These are phyloP conservation scores for Hydroisotoma schaefferi DNA, from an alignment of 2,888 invertebrate species.

Conservation along the genomic window DNA sequence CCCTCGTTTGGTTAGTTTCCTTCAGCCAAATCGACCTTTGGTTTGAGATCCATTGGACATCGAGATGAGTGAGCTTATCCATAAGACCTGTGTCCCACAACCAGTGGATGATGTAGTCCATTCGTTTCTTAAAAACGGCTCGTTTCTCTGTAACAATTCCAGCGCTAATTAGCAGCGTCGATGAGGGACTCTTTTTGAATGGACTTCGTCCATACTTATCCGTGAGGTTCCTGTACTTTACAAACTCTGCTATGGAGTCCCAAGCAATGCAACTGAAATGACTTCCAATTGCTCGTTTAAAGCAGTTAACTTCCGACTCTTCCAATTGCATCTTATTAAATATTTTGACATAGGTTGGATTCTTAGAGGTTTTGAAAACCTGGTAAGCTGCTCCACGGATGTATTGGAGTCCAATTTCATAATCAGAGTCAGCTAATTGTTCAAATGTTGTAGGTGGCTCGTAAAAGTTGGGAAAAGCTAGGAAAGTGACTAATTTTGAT, in stretches of 20 bases:
- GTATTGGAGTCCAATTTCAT: constrained; percentile 37
- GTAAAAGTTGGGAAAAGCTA: constrained; percentile 39
- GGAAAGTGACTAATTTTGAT: constrained; percentile 34
- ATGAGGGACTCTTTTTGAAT: constrained; percentile 31
- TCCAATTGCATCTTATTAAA: constrained; percentile 41
- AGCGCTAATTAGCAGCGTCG: constrained; percentile 30
- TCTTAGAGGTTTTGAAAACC: constrained; percentile 37
- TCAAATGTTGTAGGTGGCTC: constrained; percentile 36
- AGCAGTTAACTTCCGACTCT: constrained; percentile 35
- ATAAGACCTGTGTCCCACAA: constrained; percentile 27
- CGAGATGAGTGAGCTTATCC: constrained; percentile 21
- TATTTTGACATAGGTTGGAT: constrained; percentile 40
- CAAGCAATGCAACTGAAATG: constrained; percentile 42
- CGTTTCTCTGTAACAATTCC: constrained; percentile 35
- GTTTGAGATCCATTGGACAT: constrained; percentile 17
- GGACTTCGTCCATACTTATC: constrained; percentile 33
- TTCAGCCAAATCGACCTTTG: constrained; percentile 24
- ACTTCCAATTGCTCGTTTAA: constrained; percentile 19
- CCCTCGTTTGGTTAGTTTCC: constrained; percentile 1
- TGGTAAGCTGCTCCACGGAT: constrained; percentile 40
- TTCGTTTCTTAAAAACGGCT: constrained; percentile 18
- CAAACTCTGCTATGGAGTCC: constrained; percentile 41
- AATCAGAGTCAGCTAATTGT: constrained; percentile 28
- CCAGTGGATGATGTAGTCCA: constrained; percentile 22
- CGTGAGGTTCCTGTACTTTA: constrained; percentile 35